phyloP scores from a whole-genome alignment of 2,888 invertebrate genomes.

The Epinotia brunnichana region DNA sequence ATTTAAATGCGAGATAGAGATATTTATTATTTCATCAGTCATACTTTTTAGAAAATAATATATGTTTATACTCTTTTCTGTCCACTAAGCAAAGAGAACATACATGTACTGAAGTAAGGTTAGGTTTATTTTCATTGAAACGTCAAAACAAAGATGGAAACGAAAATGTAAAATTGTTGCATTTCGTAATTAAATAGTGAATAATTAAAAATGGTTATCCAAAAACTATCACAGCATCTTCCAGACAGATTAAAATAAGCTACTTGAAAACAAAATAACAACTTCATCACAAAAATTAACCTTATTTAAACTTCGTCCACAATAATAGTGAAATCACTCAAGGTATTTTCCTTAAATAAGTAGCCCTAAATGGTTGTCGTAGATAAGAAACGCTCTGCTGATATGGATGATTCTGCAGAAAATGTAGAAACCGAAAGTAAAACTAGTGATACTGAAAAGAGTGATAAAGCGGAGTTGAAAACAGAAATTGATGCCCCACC shows the following conservation, averaged over 20 bases:
- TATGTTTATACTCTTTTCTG: no score
- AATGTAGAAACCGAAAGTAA: background rate
- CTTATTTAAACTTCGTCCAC: background rate
- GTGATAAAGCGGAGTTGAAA: background rate
- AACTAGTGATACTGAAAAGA: background rate
- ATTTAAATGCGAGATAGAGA: no score
- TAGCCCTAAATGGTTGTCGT: slow-evolving; percentile 1
- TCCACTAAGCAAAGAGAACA: no score
- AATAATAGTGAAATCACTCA: background rate
- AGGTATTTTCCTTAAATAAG: background rate
- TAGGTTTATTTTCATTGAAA: no score
- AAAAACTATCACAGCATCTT: background rate
- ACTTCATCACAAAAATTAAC: background rate
- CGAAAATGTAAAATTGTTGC: background rate
- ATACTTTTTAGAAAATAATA: no score
- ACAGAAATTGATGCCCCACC: background rate
- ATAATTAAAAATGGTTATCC: slow-evolving; percentile 4
- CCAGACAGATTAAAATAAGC: background rate
- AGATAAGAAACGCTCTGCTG: background rate
- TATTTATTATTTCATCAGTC: no score
- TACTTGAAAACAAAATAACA: background rate
- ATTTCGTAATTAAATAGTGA: background rate
- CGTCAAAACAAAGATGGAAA: background rate
- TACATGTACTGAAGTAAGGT: no score
- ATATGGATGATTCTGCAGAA: background rate